Conservation (phyloP, 1,140 invertebrate species). For the Neodiprion pinetum region DNA sequence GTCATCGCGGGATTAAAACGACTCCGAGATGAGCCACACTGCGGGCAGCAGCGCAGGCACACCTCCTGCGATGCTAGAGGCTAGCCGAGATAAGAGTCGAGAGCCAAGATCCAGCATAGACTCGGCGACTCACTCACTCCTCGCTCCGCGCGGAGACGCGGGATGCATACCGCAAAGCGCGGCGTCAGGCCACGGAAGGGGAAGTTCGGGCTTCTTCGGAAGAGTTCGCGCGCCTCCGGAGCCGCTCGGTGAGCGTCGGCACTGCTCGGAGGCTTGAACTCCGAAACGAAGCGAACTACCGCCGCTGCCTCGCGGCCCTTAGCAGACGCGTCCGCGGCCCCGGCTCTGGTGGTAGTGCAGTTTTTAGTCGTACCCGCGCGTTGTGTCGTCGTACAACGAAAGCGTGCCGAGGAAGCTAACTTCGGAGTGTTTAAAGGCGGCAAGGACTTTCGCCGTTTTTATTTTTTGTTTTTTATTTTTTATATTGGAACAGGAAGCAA, state of each 20-base stretch:
- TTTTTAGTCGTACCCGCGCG: background rate
- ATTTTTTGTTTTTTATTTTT: no score
- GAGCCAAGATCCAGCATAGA: background rate
- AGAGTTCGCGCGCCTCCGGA: slow-evolving; percentile 36
- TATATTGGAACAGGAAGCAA: no score
- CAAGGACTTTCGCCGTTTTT: no score
- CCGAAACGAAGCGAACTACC: slow-evolving; percentile 47
- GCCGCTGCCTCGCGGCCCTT: slow-evolving; percentile 42
- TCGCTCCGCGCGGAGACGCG: background rate
- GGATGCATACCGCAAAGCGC: slow-evolving; percentile 22
- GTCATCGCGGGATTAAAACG: background rate
- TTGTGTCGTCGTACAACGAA: no score
- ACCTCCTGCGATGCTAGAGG: no score
- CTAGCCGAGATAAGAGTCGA: background rate
- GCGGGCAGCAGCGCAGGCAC: background rate
- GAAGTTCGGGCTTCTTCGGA: slow-evolving; percentile 1
- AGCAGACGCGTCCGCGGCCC: slow-evolving; percentile 59
- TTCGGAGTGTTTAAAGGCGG: no score
- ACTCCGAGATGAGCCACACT: background rate
- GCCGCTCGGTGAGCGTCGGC: slow-evolving; percentile 38
- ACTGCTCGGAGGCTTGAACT: slow-evolving; percentile 15
- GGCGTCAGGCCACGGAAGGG: slow-evolving; percentile 10
- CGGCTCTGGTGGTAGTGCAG: slow-evolving; percentile 38
- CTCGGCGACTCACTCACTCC: background rate
- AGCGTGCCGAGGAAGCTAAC: no score